Evolutionary conservation across 2,113 vertebrate species (phyloP), one percentile per base, ranked within the genome.

Genomic region (Gobiocypris rarus): DNA sequence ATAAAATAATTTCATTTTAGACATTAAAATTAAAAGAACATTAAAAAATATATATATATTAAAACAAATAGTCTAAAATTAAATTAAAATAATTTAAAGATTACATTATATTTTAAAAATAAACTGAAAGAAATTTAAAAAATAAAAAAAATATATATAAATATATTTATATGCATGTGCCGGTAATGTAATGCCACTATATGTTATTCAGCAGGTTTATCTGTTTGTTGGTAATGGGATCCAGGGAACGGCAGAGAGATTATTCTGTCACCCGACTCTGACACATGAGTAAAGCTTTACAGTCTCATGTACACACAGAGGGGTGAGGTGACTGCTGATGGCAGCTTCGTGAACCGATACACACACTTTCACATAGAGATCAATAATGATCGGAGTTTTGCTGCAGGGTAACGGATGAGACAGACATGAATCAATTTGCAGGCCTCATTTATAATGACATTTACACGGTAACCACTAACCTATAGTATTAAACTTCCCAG

Each of bases 151-250:
- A 31, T 31, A 31, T 31, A 31, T 31, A 31, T 31, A 31, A 31
- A 2, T 31, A 31, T 31, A 2, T 34, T 34, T 31, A 3, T 31
- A 28, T 80, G 17, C 63, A 50, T 63, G 70, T 75, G 71, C 63
- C n/a, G 38, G 73, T 52, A 26, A 22, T 45, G 86, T 75, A 45
- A 83, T 56, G 80, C 86, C 83, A 89, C 85, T 86, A 87, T 19
- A 52, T 91, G 89, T 92, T 91, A 92, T 81, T 86, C 87, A 84
- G 87, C 91, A 91, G 88, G 93, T 86, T 89, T 93, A 93, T 93
- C 90, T 89, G 89, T 86, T 85, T 84, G 75, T 71, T 81, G 84
- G 84, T 94, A 94, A 94, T 94, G 90, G 92, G 93, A 93, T 91
- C 80, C 74, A 63, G 86, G 67, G 86, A 85, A 87, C 7, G 77